Evolutionary conservation across 2,797 vertebrate species (phyloP).

Genomic region (Lemur catta): DNA sequence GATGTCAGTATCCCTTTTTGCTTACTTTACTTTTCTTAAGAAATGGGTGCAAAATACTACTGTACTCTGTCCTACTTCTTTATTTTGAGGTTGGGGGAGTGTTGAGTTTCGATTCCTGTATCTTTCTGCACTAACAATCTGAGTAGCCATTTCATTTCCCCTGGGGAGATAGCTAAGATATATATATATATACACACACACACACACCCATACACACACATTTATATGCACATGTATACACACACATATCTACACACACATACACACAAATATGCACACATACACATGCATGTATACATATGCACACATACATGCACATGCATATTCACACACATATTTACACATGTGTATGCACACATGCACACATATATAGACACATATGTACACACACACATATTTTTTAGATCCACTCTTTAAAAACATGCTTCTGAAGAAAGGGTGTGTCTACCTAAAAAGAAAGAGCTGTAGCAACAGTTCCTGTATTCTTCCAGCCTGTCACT

Average conservation of each 20-base stretch:
- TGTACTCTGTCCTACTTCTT: conserved; percentile 46
- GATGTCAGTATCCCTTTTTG: not conserved
- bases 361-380: not conserved
- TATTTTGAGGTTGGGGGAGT: conserved; percentile 54
- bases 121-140: not conserved
- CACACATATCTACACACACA: too few relatives aligned
- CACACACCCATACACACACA: too few relatives aligned
- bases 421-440: not conserved
- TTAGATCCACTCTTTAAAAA: not conserved
- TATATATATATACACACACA: not conserved
- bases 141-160: conserved; percentile 40
- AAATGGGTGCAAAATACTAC: conserved; percentile 4
- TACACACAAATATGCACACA: too few relatives aligned
- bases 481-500: not conserved
- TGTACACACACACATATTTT: not conserved
- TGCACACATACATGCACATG: too few relatives aligned
- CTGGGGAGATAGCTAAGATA: not conserved
- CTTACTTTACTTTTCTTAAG: not conserved
- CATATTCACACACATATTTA: too few relatives aligned
- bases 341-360: not conserved
- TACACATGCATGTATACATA: too few relatives aligned
- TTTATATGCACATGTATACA: too few relatives aligned
- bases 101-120: conserved; percentile 65
- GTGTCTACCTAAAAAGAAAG: not conserved
- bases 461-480: not conserved